Evolutionary conservation across 2,797 vertebrate species (phyloP).

Genomic region (Rhodeus uyekii): DNA sequence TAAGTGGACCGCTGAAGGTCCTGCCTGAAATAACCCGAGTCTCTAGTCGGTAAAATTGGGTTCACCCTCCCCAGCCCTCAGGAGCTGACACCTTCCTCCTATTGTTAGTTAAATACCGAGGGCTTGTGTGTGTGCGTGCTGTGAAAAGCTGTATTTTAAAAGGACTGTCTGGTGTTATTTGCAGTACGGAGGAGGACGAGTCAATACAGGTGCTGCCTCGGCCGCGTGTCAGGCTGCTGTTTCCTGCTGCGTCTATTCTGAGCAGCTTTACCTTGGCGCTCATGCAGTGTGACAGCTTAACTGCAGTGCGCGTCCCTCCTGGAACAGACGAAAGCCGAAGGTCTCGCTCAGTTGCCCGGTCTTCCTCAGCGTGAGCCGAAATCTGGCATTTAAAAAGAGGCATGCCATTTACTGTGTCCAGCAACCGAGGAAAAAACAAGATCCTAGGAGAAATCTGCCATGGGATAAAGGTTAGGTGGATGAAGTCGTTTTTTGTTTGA

Average conservation of each 20-base stretch:
- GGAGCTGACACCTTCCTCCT: conserved; percentile 22
- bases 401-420: conserved; percentile 51
- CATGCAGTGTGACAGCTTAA: conserved; percentile 67
- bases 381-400: conserved; percentile 59
- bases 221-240: conserved; percentile 47
- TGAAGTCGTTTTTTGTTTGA: background rate
- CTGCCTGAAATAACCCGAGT: conserved; percentile 28
- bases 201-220: conserved; percentile 55
- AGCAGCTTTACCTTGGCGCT: conserved; percentile 58
- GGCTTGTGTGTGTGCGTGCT: conserved; percentile 43
- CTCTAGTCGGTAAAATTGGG: conserved; percentile 8
- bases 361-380: conserved; percentile 45
- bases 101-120: conserved; percentile 46
- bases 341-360: conserved; percentile 44
- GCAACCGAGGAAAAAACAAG: conserved; percentile 17
- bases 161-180: conserved; percentile 53
- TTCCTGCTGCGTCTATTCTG: conserved; percentile 62
- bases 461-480: conserved; percentile 40
- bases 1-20: conserved; percentile 3
- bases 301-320: conserved; percentile 55
- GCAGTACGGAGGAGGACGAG: conserved; percentile 39
- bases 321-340: conserved; percentile 56
- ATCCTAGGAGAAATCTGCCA: background rate
- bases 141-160: conserved; percentile 52
- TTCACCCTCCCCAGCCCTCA: conserved; percentile 6